Percentiles rank a stretch among this genome's conserved stretches.
Evolutionary conservation across 2,113 vertebrate species (phyloP).

Genomic region (Rallus limicola): DNA sequence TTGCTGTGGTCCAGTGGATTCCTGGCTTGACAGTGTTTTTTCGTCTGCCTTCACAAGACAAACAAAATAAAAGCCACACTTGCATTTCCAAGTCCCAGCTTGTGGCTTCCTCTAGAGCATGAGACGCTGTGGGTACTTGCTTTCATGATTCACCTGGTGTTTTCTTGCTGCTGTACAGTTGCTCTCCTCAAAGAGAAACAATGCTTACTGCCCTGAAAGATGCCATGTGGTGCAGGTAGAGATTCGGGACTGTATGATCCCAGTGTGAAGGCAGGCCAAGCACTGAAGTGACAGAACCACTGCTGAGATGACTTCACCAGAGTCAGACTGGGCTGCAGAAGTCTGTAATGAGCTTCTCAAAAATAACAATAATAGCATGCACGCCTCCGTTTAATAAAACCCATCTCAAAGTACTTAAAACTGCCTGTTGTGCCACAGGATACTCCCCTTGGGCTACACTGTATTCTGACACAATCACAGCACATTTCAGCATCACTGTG

Average conservation of each 20-base stretch:
- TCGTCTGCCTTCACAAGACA: background rate
- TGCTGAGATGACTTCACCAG: background rate
- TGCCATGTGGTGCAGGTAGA: background rate
- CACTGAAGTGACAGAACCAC: background rate
- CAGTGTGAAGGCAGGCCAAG: background rate
- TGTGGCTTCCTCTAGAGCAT: background rate
- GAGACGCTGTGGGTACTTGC: background rate
- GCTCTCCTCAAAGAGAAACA: background rate
- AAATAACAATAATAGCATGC: background rate
- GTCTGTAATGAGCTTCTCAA: background rate
- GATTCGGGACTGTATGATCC: background rate
- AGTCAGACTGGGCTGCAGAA: background rate
- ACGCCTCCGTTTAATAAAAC: background rate
- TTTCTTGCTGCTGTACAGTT: background rate
- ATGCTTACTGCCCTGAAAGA: background rate
- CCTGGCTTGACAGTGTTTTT: background rate
- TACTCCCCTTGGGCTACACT: background rate
- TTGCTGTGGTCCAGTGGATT: constrained; percentile 31
- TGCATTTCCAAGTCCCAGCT: background rate
- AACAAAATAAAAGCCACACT: background rate
- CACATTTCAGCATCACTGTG: background rate
- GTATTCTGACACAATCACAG: background rate
- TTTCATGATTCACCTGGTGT: background rate
- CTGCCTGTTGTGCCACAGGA: background rate
- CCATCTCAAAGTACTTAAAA: background rate